phyloP scores from a whole-genome alignment of 2,797 vertebrate species.

The Rhinoraja longicauda region DNA sequence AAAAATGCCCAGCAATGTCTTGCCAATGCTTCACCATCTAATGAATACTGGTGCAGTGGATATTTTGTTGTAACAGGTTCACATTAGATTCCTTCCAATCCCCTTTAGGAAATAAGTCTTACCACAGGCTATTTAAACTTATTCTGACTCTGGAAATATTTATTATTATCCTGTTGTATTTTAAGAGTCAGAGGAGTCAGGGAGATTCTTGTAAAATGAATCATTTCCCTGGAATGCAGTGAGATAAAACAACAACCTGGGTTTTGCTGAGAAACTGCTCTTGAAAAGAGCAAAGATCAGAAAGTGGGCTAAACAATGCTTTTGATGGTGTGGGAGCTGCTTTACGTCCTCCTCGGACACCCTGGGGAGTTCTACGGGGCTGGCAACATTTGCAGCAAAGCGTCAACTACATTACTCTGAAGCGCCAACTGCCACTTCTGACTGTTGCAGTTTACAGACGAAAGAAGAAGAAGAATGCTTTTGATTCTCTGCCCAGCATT shows the following conservation, averaged over 20 bases:
- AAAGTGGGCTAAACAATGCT: background rate
- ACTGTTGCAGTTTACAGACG: no score
- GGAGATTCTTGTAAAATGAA: background rate
- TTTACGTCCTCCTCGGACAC: no score
- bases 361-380: no score
- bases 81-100: background rate
- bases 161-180: background rate
- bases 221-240: background rate
- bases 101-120: background rate
- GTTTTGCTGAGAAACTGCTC: background rate
- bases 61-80: no score
- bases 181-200: no score
- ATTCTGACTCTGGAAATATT: background rate
- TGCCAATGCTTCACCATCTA: no score
- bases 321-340: no score
- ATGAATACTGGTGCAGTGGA: background rate
- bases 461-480: no score
- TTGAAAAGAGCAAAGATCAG: background rate
- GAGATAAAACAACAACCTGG: background rate
- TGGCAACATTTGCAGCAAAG: no score
- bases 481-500: background rate
- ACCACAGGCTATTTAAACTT: background rate
- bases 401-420: no score
- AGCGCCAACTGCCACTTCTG: no score
- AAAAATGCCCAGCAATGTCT: no score